Evolutionary conservation across 1,140 invertebrate genomes (phyloP).

Genomic region (Fopius arisanus): DNA sequence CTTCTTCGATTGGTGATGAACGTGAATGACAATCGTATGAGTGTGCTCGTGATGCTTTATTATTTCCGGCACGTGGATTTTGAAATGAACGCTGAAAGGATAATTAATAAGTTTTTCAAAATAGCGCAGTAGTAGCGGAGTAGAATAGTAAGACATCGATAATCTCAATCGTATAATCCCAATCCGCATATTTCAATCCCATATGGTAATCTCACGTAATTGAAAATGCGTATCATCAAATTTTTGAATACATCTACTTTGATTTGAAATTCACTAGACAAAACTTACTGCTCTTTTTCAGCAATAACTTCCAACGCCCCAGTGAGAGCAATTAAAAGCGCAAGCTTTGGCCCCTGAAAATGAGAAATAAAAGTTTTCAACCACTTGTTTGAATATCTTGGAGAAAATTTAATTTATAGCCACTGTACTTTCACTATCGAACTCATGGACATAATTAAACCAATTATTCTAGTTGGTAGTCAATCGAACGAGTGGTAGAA

Average conservation of each 20-base stretch:
- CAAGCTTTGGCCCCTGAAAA: neutral
- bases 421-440: neutral
- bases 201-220: too few relatives aligned
- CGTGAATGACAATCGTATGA: conserved; percentile 66
- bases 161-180: too few relatives aligned
- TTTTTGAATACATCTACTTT: too few relatives aligned
- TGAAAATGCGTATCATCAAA: too few relatives aligned
- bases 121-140: too few relatives aligned
- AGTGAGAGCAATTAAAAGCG: neutral
- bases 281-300: conserved; percentile 23
- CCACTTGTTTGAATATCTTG: neutral
- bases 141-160: too few relatives aligned
- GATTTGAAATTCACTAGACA: neutral
- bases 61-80: conserved; percentile 67
- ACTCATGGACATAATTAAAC: neutral
- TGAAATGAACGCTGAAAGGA: conserved; percentile 64
- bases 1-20: conserved; percentile 48
- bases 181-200: too few relatives aligned
- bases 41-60: conserved; percentile 68
- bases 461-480: neutral
- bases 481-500: neutral
- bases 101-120: too few relatives aligned
- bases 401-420: neutral
- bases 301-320: neutral
- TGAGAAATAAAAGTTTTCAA: neutral